Evolutionary conservation across 2,113 vertebrate species (phyloP), one percentile per base, ranked within the genome.

Genomic region (Sterrhoptilus dennistouni): DNA sequence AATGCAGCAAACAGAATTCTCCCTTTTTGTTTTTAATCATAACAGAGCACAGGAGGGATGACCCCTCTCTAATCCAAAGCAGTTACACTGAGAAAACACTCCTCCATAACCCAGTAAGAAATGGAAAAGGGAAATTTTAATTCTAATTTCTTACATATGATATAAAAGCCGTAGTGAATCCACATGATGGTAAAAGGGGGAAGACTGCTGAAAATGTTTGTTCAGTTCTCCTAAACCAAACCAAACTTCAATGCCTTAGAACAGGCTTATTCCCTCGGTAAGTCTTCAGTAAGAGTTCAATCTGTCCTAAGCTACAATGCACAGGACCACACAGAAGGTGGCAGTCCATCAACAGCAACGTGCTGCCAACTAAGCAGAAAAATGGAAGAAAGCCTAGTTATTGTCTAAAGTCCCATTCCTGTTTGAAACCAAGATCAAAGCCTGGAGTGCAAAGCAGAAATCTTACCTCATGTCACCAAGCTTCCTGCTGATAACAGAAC

Each of bases 381-480:
- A 89, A 47, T 14, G n/a, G 53, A 44, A 86, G 28, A 88, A 80
- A 81, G 44, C 60, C 86, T 86, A 6, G 28, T 75, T 88, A 83
- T 84, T 90, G 91, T 81, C 68, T 87, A 1, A 90, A 94, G 29
- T 6, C 45, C 42, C 45, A 33, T 14, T 74, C 21, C 54, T 80
- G 63, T 90, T 59, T 90, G 85, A 93, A 93, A 86, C 16, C 29
- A 28, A 83, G 68, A 88, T 80, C 54, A 47, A 89, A 76, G 75
- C 65, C 9, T 6, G 10, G 25, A 90, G 76, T 5, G 8, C 77
- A 63, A 45, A 53, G 1, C 29, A 60, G 61, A 89, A 63, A 44
- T 44, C 97, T 94, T 98, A 99, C 99, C 99, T 99, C 99, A 99
- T 99, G 96, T 99, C 99, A 29, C 99, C 99, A 70, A 99, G 97